Percentiles rank a stretch among this genome's conserved stretches.
phyloP scores from a whole-genome alignment of 1,140 invertebrate species.

The Samia ricini region DNA sequence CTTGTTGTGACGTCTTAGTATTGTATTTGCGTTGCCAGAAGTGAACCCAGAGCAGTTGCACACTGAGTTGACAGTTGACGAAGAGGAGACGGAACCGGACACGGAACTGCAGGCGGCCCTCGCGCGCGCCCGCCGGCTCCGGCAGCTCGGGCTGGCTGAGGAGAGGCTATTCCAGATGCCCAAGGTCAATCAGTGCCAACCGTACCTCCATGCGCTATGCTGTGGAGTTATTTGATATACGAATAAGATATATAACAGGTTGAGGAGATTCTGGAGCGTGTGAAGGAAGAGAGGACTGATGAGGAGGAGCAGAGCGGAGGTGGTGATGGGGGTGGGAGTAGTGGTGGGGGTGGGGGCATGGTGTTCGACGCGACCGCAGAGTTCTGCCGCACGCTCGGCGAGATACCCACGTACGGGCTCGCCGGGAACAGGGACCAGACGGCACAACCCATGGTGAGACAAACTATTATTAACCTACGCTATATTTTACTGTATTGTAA shows the following conservation, averaged over 20 bases:
- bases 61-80: conserved; percentile 85
- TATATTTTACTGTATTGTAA: too few species aligned
- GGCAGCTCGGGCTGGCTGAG: too few species aligned
- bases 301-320: too few species aligned
- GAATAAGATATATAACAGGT: conserved; percentile 50
- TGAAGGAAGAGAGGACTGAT: conserved; percentile 65
- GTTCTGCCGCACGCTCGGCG: conserved; percentile 97
- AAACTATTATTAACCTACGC: too few species aligned
- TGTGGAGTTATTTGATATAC: not conserved
- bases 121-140: conserved; percentile 55
- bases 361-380: conserved; percentile 96
- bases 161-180: too few species aligned
- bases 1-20: too few species aligned
- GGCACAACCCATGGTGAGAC: conserved; percentile 88
- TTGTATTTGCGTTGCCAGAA: too few species aligned
- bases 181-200: too few species aligned
- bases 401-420: conserved; percentile 97
- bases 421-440: conserved; percentile 94
- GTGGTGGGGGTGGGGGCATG: conserved; percentile 79
- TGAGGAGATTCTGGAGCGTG: conserved; percentile 60
- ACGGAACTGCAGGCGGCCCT: conserved; percentile 82
- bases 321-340: conserved; percentile 54
- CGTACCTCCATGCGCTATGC: conserved; percentile 16
- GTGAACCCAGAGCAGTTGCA: conserved; percentile 80
- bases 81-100: conserved; percentile 87